Percentiles rank a stretch among this genome's conserved stretches.
phyloP scores from a whole-genome alignment of 2,113 vertebrate species.

The Boleophthalmus pectinirostris region DNA sequence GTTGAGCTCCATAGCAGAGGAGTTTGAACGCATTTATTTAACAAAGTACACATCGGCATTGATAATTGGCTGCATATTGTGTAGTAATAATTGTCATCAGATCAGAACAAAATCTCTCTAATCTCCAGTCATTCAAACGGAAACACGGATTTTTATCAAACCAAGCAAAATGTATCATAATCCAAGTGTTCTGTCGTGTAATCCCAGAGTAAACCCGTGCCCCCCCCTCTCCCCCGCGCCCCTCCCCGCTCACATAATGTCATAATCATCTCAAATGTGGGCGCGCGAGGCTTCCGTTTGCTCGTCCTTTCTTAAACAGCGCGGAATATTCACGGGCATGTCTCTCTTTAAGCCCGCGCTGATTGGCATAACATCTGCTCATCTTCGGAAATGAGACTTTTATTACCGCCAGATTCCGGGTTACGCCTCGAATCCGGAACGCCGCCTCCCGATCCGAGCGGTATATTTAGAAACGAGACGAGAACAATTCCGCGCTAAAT shows the following conservation, averaged over 20 bases:
- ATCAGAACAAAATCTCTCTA: too few species aligned
- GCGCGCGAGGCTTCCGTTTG: not conserved
- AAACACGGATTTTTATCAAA: not conserved
- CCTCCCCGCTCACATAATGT: not conserved
- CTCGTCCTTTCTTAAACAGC: slow-evolving; percentile 50
- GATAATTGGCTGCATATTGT: too few species aligned
- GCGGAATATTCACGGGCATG: slow-evolving; percentile 56
- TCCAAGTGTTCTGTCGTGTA: not conserved
- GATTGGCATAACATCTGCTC: slow-evolving; percentile 69
- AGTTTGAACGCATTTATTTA: too few species aligned
- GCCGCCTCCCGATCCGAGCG: slow-evolving; percentile 54
- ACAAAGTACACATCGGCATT: too few species aligned
- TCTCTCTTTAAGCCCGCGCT: slow-evolving; percentile 53
- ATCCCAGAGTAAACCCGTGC: not conserved
- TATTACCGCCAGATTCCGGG: slow-evolving; percentile 56
- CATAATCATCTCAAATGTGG: not conserved
- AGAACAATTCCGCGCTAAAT: slow-evolving; percentile 58
- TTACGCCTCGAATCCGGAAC: slow-evolving; percentile 46
- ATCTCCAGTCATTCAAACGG: not conserved
- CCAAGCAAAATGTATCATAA: not conserved
- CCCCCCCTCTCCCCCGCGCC: not conserved
- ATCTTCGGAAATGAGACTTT: slow-evolving; percentile 67
- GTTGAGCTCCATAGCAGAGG: too few species aligned
- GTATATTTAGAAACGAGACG: slow-evolving; percentile 53
- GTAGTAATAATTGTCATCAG: too few species aligned